Percentiles rank a stretch among this genome's conserved stretches.
These are phyloP conservation scores for Selene dorsalis DNA, from an alignment of 2,797 vertebrate species.

Conservation along the genomic window DNA sequence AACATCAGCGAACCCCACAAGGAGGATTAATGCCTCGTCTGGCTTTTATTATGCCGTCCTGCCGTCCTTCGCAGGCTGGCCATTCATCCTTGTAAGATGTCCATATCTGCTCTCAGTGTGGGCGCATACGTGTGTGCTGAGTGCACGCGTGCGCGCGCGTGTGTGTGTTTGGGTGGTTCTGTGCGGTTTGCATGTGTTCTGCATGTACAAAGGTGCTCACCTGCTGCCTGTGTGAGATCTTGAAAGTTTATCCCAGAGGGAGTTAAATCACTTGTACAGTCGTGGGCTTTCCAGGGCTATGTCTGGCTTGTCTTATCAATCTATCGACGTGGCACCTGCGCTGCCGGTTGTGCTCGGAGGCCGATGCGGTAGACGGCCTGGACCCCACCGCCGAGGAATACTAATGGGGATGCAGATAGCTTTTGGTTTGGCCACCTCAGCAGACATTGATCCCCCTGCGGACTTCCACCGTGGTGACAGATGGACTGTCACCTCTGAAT, in stretches of 20 bases:
- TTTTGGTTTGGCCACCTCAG: constrained; percentile 84
- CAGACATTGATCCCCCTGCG: constrained; percentile 85
- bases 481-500: constrained; percentile 83
- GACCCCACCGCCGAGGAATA: constrained; percentile 75
- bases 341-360: constrained; percentile 52
- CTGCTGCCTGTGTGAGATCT: constrained; percentile 37
- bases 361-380: constrained; percentile 60
- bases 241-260: constrained; percentile 64
- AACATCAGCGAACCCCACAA: constrained; percentile 78
- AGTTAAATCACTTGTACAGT: constrained; percentile 79
- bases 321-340: constrained; percentile 82
- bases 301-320: constrained; percentile 86
- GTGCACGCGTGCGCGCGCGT: neutral
- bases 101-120: constrained; percentile 67
- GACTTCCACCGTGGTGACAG: constrained; percentile 77
- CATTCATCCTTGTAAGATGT: constrained; percentile 80
- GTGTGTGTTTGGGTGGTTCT: constrained; percentile 3
- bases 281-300: constrained; percentile 69
- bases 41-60: constrained; percentile 78
- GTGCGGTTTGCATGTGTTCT: constrained; percentile 32
- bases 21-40: constrained; percentile 80
- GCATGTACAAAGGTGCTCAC: constrained; percentile 23
- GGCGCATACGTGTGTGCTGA: constrained; percentile 13
- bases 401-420: constrained; percentile 86
- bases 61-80: constrained; percentile 69